Conservation (phyloP, 2,797 vertebrate species). For the Ceryle rudis region DNA sequence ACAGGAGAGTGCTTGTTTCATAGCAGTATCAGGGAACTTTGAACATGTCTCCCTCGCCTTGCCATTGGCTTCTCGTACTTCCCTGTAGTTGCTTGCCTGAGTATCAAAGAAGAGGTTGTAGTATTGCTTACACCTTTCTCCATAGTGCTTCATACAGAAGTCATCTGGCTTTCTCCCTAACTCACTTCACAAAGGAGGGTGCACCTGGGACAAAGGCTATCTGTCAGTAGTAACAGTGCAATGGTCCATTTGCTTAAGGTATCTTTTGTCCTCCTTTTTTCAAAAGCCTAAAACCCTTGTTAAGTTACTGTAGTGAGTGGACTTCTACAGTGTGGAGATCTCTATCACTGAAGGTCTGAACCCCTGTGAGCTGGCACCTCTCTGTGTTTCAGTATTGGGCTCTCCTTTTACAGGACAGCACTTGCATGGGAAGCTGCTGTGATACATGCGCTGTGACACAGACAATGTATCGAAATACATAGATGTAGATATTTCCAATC, state of each 20-base stretch:
- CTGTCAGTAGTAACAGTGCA: neutral
- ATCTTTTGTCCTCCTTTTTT: neutral
- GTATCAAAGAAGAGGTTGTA: neutral
- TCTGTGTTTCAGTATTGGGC: neutral
- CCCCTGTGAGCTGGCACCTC: neutral
- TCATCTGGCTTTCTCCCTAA: neutral
- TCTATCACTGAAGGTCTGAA: neutral
- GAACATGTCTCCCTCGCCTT: neutral
- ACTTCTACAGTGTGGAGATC: neutral
- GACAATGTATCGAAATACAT: neutral
- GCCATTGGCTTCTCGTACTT: neutral
- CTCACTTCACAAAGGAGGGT: neutral
- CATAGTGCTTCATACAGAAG: neutral
- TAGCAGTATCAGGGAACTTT: neutral
- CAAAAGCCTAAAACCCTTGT: neutral
- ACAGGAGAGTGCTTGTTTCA: neutral
- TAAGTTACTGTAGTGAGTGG: neutral
- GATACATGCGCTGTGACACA: neutral
- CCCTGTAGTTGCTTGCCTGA: neutral
- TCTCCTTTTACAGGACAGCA: neutral
- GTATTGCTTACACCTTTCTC: neutral
- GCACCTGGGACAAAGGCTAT: neutral
- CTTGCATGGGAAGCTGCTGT: neutral
- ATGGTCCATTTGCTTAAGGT: neutral
- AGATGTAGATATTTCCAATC: neutral